Percentiles rank a stretch among this genome's conserved stretches.
Conservation (phyloP, 2,113 vertebrate genomes). For the Nothocercus nigrocapillus region DNA sequence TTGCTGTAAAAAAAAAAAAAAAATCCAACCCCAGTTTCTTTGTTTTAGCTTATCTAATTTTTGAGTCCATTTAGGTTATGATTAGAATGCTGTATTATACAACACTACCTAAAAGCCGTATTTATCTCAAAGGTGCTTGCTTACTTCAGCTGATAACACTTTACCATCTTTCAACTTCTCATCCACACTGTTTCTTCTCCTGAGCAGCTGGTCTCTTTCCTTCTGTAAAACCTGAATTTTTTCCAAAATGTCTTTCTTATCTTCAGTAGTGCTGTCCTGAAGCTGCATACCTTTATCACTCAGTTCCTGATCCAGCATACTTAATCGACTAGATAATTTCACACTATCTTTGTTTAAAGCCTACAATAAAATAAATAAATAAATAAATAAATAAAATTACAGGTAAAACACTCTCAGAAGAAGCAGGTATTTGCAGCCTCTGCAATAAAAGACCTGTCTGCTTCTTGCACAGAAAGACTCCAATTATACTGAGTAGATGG, state of each 20-base stretch:
- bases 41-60: not conserved
- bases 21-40: not conserved
- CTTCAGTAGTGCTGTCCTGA: constrained; percentile 71
- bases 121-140: constrained; percentile 44
- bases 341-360: constrained; percentile 84
- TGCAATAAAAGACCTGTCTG: not conserved
- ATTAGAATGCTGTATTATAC: not conserved
- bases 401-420: not conserved
- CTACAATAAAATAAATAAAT: constrained; percentile 71
- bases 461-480: not conserved
- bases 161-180: constrained; percentile 83
- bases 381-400: not conserved
- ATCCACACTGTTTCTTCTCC: constrained; percentile 76
- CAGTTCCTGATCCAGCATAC: constrained; percentile 83
- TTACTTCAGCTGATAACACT: constrained; percentile 85
- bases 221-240: constrained; percentile 80
- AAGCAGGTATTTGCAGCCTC: not conserved
- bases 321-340: constrained; percentile 81
- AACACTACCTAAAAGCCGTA: not conserved
- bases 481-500: not conserved
- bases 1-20: not conserved
- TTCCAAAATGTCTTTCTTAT: constrained; percentile 72
- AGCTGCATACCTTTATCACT: constrained; percentile 76
- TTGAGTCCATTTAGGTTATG: not conserved
- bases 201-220: constrained; percentile 81